Conservation (phyloP, 2,113 vertebrate species). For the Vulpes ferrilata region DNA sequence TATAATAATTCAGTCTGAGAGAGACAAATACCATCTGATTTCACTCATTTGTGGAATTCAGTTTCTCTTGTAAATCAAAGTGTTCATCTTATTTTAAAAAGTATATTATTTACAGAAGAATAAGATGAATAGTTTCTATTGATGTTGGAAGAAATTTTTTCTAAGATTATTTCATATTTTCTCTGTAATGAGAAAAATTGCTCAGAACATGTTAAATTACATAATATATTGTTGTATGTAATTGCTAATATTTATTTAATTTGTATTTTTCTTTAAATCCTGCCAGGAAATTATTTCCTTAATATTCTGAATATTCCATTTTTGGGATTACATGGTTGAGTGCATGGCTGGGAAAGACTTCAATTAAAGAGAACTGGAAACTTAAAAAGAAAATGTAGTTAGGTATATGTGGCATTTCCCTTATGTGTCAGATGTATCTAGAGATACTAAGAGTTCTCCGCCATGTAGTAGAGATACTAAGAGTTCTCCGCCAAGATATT, state of each 20-base stretch:
- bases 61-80: constrained; percentile 37
- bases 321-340: neutral
- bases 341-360: neutral
- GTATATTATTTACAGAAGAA: constrained; percentile 25
- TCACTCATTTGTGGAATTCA: neutral
- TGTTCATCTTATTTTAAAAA: constrained; percentile 31
- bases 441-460: constrained; percentile 51
- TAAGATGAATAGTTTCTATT: neutral
- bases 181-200: constrained; percentile 50
- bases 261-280: constrained; percentile 44
- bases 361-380: constrained; percentile 44
- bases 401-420: neutral
- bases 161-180: constrained; percentile 19
- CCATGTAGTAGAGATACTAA: constrained; percentile 38
- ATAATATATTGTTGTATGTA: neutral
- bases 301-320: neutral
- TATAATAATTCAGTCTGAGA: neutral
- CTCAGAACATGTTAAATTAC: neutral
- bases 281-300: constrained; percentile 40
- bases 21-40: neutral
- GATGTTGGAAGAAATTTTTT: neutral
- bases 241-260: constrained; percentile 13
- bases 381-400: constrained; percentile 42
- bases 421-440: constrained; percentile 39
- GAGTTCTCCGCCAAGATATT: constrained; percentile 57